Evolutionary conservation across 2,888 invertebrate genomes (phyloP), one percentile per base, ranked within the genome.

Genomic region (Oxytorus armatus): DNA sequence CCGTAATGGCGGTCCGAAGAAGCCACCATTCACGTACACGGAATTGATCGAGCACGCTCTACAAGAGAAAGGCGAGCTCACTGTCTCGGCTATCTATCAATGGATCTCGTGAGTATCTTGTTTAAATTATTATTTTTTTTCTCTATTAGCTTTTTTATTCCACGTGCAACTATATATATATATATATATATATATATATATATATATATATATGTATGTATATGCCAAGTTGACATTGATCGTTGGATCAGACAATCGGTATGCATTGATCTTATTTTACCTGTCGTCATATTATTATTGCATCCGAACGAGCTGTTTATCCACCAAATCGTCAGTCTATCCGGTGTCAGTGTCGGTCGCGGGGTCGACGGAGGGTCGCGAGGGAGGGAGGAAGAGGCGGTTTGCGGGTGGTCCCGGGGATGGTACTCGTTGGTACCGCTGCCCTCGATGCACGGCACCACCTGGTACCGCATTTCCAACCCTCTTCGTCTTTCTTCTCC

Each of bases 21-120:
- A 98, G 88, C 97, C 97, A 18, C 97, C 97, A 0, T 97, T 96
- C 89, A 98, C 97, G 0, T 98, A 97, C 88, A 97, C 97, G 1
- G 97, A 98, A 92, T 93, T 98, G 86, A 97, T 98, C 86, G 97
- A 97, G 92, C 95, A 96, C 88, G 97, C 97, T 53, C 92, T 98
- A 80, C 94, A 95, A 85, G 97, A 97, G 91, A 96, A 95, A 88
- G 96, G 97, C 70, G 96, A 97, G 92, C 92, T 98, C 82, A 97
- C 97, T 0, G 97, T 97, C 39, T 97, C 97, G 4, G 97, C 96
- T 70, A 97, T 98, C 86, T 98, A 98, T 92, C 96, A 96, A 87
- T 97, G 97, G 97, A 97, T 98, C 89, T 97, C 97, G 97, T 97
- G 93, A 97, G 97, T 96, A 87, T 49, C 14, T 39, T 1, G 7